Evolutionary conservation across 2,888 invertebrate genomes (phyloP).

Genomic region (Hydrotaea diabolus): DNA sequence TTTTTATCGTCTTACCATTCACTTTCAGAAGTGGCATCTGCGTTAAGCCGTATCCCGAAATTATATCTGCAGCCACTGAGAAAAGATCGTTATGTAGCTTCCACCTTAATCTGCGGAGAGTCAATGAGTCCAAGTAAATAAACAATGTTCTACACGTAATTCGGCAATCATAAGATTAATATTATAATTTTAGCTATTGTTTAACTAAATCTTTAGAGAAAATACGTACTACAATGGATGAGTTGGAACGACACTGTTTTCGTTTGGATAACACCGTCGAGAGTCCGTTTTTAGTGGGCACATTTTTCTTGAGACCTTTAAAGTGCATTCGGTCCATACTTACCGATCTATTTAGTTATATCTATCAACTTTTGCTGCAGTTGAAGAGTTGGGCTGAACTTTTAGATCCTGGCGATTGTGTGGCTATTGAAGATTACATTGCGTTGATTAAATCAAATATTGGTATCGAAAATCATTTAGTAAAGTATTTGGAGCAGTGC

Average conservation of each 20-base stretch:
- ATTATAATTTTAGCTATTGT: constrained; percentile 59
- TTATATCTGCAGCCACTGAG: constrained; percentile 72
- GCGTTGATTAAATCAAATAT: constrained; percentile 63
- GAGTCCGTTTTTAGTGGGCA: constrained; percentile 70
- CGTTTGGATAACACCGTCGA: constrained; percentile 70
- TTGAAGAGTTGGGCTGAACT: constrained; percentile 73
- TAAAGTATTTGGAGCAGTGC: constrained; percentile 69
- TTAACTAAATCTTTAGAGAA: constrained; percentile 58
- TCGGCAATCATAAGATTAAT: background rate
- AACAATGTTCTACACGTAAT: background rate
- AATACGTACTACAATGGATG: constrained; percentile 64
- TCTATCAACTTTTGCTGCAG: constrained; percentile 69
- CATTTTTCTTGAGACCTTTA: constrained; percentile 56
- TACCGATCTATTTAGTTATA: constrained; percentile 71
- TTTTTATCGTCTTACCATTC: background rate
- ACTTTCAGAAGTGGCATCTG: constrained; percentile 67
- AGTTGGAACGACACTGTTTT: constrained; percentile 67
- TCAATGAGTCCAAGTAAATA: constrained; percentile 73
- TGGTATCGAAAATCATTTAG: constrained; percentile 68
- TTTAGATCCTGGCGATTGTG: constrained; percentile 71
- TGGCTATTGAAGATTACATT: constrained; percentile 73
- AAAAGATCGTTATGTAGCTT: constrained; percentile 70
- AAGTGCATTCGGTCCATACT: constrained; percentile 66
- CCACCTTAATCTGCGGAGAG: constrained; percentile 66
- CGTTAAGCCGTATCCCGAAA: constrained; percentile 74